These are phyloP conservation scores for Incurvaria masculella DNA, from an alignment of 2,888 invertebrate genomes.

Conservation along the genomic window DNA sequence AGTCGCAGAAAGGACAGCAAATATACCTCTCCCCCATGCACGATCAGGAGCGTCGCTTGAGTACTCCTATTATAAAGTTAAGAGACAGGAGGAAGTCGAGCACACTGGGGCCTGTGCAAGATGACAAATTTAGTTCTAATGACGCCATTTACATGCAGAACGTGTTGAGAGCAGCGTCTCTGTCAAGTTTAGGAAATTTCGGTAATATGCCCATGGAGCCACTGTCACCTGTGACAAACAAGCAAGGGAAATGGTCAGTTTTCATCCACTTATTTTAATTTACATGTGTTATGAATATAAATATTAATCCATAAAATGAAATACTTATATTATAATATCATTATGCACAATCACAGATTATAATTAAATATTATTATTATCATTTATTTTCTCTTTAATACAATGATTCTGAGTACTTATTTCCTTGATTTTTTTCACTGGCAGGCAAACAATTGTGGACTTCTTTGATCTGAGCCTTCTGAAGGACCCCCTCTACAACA, in stretches of 20 bases:
- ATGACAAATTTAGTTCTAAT: constrained; percentile 42
- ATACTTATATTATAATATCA: no score
- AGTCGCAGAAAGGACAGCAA: background rate
- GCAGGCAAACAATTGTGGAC: constrained; percentile 55
- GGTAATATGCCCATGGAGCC: constrained; percentile 42
- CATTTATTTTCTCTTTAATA: no score
- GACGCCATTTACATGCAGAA: constrained; percentile 46
- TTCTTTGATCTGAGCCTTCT: constrained; percentile 61
- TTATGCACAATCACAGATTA: no score
- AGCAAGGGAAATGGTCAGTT: constrained; percentile 48
- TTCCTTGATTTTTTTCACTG: constrained; percentile 17
- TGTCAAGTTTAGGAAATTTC: constrained; percentile 45
- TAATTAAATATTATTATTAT: no score
- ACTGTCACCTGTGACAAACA: constrained; percentile 48
- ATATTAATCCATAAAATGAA: no score
- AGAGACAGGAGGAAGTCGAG: background rate
- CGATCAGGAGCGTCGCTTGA: background rate
- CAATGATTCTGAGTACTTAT: constrained; percentile 1
- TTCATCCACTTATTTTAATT: no score
- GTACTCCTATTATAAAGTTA: background rate
- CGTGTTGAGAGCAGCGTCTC: constrained; percentile 44
- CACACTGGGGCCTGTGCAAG: constrained; percentile 8
- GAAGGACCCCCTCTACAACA: constrained; percentile 62
- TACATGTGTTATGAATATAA: no score
- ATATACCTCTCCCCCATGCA: background rate